phyloP scores from a whole-genome alignment of 2,797 vertebrate genomes.

The Tiaroga cobitis region DNA sequence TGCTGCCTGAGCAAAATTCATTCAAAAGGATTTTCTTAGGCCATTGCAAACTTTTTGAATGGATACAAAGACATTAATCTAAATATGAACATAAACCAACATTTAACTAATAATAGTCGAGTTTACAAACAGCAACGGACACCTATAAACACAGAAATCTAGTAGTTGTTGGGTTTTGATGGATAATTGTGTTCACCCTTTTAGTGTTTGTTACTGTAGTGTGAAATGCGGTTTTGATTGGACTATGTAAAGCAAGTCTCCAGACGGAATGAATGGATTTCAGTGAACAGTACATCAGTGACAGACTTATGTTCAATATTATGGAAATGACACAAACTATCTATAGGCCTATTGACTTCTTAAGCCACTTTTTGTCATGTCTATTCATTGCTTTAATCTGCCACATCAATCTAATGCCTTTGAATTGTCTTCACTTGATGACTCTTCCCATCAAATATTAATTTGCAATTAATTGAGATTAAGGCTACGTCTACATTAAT shows the following conservation, averaged over 20 bases:
- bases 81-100: background rate
- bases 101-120: background rate
- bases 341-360: background rate
- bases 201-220: background rate
- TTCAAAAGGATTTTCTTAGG: background rate
- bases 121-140: background rate
- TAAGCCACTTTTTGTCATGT: background rate
- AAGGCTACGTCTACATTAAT: background rate
- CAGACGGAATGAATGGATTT: background rate
- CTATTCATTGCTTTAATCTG: slow-evolving; percentile 1
- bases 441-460: background rate
- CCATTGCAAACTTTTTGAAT: too few species aligned
- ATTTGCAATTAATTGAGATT: background rate
- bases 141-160: background rate
- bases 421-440: background rate
- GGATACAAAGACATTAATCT: background rate
- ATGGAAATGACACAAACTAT: background rate
- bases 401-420: slow-evolving; percentile 2
- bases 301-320: background rate
- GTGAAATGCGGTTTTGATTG: background rate
- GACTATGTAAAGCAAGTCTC: background rate
- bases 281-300: background rate
- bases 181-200: background rate
- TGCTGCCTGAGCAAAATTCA: background rate
- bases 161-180: background rate